Evolutionary conservation across 30 jellyfish, hydroid and myxozoan genomes (phyloP).

Genomic region (Sanderia malayensis): DNA sequence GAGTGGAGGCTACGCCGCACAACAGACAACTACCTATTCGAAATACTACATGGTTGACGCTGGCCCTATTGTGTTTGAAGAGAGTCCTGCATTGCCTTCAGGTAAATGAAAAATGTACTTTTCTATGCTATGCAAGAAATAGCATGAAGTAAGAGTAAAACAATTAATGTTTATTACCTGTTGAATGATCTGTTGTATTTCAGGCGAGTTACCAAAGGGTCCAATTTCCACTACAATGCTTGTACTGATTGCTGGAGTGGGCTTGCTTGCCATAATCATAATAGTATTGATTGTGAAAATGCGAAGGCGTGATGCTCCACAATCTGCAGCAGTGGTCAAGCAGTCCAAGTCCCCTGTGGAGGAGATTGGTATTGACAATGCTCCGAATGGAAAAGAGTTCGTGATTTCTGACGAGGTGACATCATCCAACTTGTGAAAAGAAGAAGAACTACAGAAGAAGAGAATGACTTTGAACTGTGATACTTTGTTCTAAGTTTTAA

Average conservation of each 20-base stretch:
- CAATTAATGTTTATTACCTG: not conserved
- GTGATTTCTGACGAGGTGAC: not conserved
- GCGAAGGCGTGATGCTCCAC: not conserved
- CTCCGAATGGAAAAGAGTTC: not conserved
- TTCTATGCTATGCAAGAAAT: too few relatives aligned
- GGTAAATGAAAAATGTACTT: not conserved
- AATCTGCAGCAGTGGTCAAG: not conserved
- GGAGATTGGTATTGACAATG: not conserved
- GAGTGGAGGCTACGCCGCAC: not conserved
- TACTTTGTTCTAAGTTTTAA: too few relatives aligned
- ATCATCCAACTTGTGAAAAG: too few relatives aligned
- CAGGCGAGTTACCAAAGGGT: not conserved
- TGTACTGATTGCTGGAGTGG: not conserved
- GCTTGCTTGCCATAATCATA: not conserved
- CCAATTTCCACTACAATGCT: not conserved
- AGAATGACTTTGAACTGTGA: too few relatives aligned
- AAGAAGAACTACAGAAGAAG: too few relatives aligned
- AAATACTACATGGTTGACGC: constrained; percentile 3
- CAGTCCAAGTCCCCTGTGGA: too few relatives aligned
- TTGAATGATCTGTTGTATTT: not conserved
- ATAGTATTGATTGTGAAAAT: not conserved
- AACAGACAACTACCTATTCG: not conserved
- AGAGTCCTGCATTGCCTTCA: not conserved
- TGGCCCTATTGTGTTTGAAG: not conserved
- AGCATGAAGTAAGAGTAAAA: not conserved